Evolutionary conservation across 2,797 vertebrate species (phyloP), one percentile per base, ranked within the genome.

Genomic region (Tauraco hartlaubi): DNA sequence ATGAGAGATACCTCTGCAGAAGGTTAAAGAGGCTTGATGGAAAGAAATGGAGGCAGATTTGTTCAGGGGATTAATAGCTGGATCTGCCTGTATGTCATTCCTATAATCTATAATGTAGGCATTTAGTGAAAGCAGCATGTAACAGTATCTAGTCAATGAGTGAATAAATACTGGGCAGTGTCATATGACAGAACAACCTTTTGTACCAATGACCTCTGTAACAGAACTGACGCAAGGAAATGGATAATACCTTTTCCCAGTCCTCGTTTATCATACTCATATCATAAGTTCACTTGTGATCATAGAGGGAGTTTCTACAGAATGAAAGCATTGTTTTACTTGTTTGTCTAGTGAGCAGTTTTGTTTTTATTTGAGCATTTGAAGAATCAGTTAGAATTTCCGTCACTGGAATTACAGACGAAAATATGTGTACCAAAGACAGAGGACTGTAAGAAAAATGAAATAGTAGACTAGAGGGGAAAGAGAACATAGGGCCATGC

Each of bases 11-110:
- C 20, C 73, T 74, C 71, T 74, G 66, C n/a, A 77, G 33, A 49
- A 41, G 56, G 14, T n/a, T 94, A 48, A 73, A 67, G 85, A 79
- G 48, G 33, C 80, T 84, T 77, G 75, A 89, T 91, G 43, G 56
- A 59, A 93, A 86, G 72, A 96, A 94, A 95, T 92, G 54, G 74
- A 84, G 15, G 41, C 7, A 80, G 52, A 87, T 88, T 16, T 4
- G 29, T 88, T 85, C 71, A 93, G 68, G 59, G 78, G 92, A 62
- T 61, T 54, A 94, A 90, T 80, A 92, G 63, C 49, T 93, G 74
- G 82, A 83, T 92, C 26, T 69, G 26, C 59, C 48, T 73, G 4
- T 58, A 9, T 61, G 71, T 59, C 13, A 2, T 90, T 94, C 58
- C 49, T 21, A 20, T 44, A 48, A 88, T 72, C 79, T 83, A 51